Base-by-base conservation (phyloP, 2,797 vertebrate species). In the Phylloscopus collybita region DNA sequence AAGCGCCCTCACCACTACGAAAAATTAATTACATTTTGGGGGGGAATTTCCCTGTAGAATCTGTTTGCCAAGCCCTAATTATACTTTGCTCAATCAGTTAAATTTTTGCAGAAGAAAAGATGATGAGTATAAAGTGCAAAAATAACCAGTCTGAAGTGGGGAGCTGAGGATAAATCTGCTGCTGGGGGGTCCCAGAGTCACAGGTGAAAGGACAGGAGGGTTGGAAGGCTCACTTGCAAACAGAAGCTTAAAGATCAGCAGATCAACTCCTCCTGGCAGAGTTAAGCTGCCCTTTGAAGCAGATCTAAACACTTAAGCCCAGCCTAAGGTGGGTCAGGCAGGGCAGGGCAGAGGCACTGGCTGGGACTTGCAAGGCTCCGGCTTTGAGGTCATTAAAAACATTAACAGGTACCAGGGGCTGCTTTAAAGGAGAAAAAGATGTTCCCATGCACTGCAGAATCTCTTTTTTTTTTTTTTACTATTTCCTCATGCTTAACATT, bases 1-100 rank as follows among this genome's bases (percentile, higher is more conserved):
- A 88, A 89, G 69, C 0, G 0, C 9, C 21, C 57, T 34, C 25
- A 30, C n/a, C 6, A 14, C 8, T 11, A 54, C 0, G 1, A 73
- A 50, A 70, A 54, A 54, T 3, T 5, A 15, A 25, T 26, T 15
- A 2, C 7, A 5, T 17, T 32, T 69, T 49, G 30, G 5, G 5
- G 9, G 27, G 23, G 15, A 15, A 87, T 49, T 62, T 66, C 56
- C 45, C 71, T 54, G 47, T 3, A 59, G 73, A 72, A 51, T 30
- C 40, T 40, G 18, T 29, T 67, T 9, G 1, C 44, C 44, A 56
- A 81, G n/a, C 10, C 34, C 36, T 9, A 36, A 30, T 13, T 6
- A 1, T 3, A 8, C 45, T 65, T 70, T 44, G 11, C 54, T 62
- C 29, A 20, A 45, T 19, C 11, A 8, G 21, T 60, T 34, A 6